phyloP scores from a whole-genome alignment of 2,797 vertebrate species.

The Diglossa cyanea region DNA sequence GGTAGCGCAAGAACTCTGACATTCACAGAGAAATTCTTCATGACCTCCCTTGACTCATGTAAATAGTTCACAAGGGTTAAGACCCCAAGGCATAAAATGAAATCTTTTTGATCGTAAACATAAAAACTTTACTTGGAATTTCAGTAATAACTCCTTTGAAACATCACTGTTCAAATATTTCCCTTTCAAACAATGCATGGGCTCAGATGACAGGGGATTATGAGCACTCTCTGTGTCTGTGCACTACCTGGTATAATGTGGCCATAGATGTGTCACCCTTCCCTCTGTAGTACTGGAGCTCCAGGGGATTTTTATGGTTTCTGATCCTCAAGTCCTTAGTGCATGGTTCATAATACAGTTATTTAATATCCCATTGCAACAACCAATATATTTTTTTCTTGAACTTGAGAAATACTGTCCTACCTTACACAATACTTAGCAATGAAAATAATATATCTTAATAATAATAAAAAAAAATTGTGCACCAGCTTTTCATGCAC shows the following conservation, averaged over 20 bases:
- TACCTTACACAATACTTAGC: background rate
- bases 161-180: background rate
- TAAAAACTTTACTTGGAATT: constrained; percentile 26
- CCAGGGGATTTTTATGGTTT: background rate
- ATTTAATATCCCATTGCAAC: background rate
- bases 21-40: background rate
- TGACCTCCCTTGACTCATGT: background rate
- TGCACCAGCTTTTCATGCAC: background rate
- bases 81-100: background rate
- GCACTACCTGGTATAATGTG: background rate
- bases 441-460: background rate
- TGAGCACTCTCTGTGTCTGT: background rate
- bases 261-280: background rate
- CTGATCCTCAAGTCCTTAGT: background rate
- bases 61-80: background rate
- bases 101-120: background rate
- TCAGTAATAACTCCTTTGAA: background rate
- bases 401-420: background rate
- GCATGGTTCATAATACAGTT: background rate
- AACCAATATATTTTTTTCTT: background rate
- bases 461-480: background rate
- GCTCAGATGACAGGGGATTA: background rate
- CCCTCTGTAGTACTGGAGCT: background rate
- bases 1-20: background rate
- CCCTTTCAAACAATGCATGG: background rate